phyloP scores from a whole-genome alignment of 2,888 invertebrate genomes.

The Polyommatus iphigenia region DNA sequence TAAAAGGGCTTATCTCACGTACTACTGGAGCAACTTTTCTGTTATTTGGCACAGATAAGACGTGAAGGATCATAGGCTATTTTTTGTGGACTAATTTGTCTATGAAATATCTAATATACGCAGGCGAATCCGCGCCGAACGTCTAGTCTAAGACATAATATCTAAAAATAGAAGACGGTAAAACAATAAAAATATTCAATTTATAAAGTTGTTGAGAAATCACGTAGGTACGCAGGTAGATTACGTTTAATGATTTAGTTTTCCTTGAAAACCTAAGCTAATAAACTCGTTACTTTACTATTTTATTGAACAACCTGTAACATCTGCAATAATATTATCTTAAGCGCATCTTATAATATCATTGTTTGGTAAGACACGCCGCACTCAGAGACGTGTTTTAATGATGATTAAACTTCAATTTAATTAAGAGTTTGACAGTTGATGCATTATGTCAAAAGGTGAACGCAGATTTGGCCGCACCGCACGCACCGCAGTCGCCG shows the following conservation, averaged over 20 bases:
- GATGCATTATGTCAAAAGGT: too few species aligned
- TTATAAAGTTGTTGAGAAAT: neutral
- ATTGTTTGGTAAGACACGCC: neutral
- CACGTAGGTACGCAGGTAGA: neutral
- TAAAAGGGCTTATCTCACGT: too few species aligned
- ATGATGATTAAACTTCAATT: neutral
- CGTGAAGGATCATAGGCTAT: too few species aligned
- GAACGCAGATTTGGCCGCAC: too few species aligned
- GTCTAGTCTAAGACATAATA: neutral
- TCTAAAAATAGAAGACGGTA: neutral
- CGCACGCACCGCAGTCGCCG: too few species aligned
- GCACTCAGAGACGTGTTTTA: neutral
- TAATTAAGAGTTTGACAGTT: too few species aligned
- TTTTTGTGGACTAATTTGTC: too few species aligned
- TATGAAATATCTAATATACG: too few species aligned
- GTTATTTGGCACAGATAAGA: too few species aligned
- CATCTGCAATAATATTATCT: neutral
- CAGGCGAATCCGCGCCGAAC: too few species aligned
- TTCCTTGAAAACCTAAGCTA: slow-evolving; percentile 19
- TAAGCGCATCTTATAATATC: neutral
- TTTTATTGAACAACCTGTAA: slow-evolving; percentile 21
- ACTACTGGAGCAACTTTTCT: too few species aligned
- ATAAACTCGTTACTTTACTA: slow-evolving; percentile 13
- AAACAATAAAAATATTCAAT: neutral
- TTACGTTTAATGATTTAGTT: slow-evolving; percentile 14